Conservation (phyloP, 2,113 vertebrate genomes). For the Mirza zaza region DNA sequence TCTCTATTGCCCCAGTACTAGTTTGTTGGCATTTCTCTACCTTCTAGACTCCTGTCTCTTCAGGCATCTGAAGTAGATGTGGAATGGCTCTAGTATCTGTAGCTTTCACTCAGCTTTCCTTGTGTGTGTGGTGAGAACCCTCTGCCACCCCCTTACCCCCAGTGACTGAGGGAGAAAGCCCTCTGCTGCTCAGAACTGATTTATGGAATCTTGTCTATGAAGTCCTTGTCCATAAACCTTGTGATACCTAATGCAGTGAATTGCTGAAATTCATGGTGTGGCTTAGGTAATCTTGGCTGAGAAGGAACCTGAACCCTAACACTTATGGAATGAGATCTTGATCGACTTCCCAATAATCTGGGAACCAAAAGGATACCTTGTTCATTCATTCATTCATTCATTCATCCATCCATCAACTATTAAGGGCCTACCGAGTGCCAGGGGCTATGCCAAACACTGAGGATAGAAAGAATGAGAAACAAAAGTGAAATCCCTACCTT, state of each 20-base stretch:
- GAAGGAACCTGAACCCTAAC: background rate
- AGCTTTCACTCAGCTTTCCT: background rate
- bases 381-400: background rate
- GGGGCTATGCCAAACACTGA: background rate
- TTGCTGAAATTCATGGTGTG: background rate
- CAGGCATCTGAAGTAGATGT: background rate
- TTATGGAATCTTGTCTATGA: background rate
- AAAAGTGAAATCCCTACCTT: background rate
- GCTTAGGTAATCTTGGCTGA: background rate
- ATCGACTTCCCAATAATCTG: background rate
- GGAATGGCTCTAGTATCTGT: background rate
- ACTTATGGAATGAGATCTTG: background rate
- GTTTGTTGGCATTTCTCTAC: background rate
- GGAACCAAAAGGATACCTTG: background rate
- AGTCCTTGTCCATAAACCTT: no score
- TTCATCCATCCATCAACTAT: background rate
- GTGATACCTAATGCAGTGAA: background rate
- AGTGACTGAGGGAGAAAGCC: background rate
- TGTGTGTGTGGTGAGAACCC: background rate
- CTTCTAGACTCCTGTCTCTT: background rate
- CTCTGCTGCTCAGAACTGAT: background rate
- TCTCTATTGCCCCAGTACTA: background rate
- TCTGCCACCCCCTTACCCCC: no score
- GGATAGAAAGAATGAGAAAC: background rate
- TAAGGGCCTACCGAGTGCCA: background rate